These are phyloP conservation scores for Meloe dianella DNA, from an alignment of 2,888 invertebrate genomes.

Conservation along the genomic window DNA sequence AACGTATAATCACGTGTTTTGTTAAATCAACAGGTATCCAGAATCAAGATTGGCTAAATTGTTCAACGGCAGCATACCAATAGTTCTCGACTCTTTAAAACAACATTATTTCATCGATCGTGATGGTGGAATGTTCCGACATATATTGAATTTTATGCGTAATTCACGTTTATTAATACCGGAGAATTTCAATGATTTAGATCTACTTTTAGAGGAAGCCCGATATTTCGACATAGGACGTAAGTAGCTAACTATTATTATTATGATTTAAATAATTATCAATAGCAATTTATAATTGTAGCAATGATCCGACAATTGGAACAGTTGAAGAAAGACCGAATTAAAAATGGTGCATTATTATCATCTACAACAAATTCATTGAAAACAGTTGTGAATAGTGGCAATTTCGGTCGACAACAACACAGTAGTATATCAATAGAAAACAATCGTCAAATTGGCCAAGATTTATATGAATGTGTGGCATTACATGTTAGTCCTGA, in stretches of 20 bases:
- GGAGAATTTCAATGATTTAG: constrained; percentile 83
- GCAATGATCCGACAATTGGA: constrained; percentile 78
- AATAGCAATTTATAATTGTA: constrained; percentile 53
- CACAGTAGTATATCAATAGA: constrained; percentile 40
- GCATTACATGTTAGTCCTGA: constrained; percentile 82
- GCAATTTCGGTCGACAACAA: constrained; percentile 42
- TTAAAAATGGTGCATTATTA: constrained; percentile 63
- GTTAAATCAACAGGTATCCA: constrained; percentile 75
- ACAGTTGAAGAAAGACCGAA: constrained; percentile 73
- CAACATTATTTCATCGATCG: constrained; percentile 99
- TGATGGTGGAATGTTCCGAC: constrained; percentile 97
- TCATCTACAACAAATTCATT: constrained; percentile 26
- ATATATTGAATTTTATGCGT: constrained; percentile 95
- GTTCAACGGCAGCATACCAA: constrained; percentile 94
- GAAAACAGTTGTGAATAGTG: constrained; percentile 34
- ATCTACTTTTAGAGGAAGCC: constrained; percentile 89
- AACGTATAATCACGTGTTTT: not conserved
- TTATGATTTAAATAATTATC: no score
- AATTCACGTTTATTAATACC: constrained; percentile 88
- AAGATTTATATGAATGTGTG: constrained; percentile 74
- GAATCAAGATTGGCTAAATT: constrained; percentile 90
- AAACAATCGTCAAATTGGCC: constrained; percentile 40
- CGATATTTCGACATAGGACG: constrained; percentile 88
- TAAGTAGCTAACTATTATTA: constrained; percentile 63
- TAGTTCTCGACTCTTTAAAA: constrained; percentile 93